Conservation (phyloP, 1,140 invertebrate species). For the Trialeurodes vaporariorum region DNA sequence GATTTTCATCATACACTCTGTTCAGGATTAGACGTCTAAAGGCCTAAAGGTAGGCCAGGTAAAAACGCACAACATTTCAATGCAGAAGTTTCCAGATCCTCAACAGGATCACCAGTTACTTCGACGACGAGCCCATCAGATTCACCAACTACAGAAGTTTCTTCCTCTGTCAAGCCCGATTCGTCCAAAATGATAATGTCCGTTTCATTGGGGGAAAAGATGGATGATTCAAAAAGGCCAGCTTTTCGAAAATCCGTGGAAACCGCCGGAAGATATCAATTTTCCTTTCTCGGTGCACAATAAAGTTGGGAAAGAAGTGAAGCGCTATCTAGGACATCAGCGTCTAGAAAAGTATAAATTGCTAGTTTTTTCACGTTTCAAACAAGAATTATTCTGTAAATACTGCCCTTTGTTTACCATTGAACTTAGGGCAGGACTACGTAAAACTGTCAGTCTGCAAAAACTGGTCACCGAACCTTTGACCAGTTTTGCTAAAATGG, state of each 20-base stretch:
- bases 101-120: too few relatives aligned
- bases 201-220: conserved; percentile 3
- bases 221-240: neutral
- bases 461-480: conserved; percentile 3
- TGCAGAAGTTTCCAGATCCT: too few relatives aligned
- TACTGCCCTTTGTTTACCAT: conserved; percentile 6
- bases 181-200: conserved; percentile 7
- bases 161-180: too few relatives aligned
- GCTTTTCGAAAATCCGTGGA: conserved; percentile 5
- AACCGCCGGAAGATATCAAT: conserved; percentile 1
- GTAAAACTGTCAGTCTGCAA: conserved; percentile 3
- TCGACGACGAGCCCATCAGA: too few relatives aligned
- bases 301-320: conserved; percentile 7
- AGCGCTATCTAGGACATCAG: neutral
- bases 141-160: too few relatives aligned
- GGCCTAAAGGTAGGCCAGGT: too few relatives aligned
- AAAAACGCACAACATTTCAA: too few relatives aligned
- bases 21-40: too few relatives aligned
- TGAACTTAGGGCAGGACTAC: neutral
- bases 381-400: neutral
- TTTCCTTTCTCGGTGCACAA: conserved; percentile 8
- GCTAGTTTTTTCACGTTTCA: conserved; percentile 1
- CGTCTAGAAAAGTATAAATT: neutral
- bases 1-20: too few relatives aligned
- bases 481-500: neutral